phyloP scores from a whole-genome alignment of 2,113 vertebrate genomes.

The Chaetorhynchus papuensis region DNA sequence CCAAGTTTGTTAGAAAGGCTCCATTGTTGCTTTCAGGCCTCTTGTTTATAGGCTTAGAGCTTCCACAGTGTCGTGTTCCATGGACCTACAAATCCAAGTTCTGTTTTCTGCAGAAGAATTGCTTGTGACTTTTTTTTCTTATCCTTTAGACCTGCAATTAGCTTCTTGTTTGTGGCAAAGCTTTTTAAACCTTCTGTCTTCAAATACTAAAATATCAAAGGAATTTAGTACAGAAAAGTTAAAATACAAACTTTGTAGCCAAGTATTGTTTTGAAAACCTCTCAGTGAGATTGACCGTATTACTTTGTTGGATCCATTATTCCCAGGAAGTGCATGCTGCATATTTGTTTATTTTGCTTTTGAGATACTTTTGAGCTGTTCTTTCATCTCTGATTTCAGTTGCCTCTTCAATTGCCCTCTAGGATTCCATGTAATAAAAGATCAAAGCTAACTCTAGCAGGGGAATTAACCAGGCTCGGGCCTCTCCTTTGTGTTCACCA shows the following conservation, averaged over 20 bases:
- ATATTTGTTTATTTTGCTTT: neutral
- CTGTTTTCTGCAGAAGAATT: neutral
- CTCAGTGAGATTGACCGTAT: neutral
- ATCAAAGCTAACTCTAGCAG: slow-evolving; percentile 62
- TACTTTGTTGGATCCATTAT: neutral
- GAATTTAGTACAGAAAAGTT: neutral
- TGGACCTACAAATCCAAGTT: neutral
- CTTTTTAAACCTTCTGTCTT: neutral
- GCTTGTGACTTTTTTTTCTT: neutral
- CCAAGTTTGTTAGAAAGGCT: neutral
- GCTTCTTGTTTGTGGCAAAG: neutral
- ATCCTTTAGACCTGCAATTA: neutral
- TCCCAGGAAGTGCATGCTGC: neutral
- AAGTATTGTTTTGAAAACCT: neutral
- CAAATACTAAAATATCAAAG: neutral
- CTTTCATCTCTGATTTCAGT: neutral
- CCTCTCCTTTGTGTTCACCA: slow-evolving; percentile 71
- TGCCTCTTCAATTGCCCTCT: neutral
- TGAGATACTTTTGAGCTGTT: neutral
- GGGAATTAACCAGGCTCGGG: slow-evolving; percentile 69
- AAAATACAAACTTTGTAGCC: neutral
- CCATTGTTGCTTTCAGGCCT: neutral
- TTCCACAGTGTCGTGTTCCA: neutral
- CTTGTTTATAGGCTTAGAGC: neutral
- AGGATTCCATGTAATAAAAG: slow-evolving; percentile 6